Base-by-base conservation (phyloP, 2,113 vertebrate genomes). In the Ophthalmolycus amberensis region DNA sequence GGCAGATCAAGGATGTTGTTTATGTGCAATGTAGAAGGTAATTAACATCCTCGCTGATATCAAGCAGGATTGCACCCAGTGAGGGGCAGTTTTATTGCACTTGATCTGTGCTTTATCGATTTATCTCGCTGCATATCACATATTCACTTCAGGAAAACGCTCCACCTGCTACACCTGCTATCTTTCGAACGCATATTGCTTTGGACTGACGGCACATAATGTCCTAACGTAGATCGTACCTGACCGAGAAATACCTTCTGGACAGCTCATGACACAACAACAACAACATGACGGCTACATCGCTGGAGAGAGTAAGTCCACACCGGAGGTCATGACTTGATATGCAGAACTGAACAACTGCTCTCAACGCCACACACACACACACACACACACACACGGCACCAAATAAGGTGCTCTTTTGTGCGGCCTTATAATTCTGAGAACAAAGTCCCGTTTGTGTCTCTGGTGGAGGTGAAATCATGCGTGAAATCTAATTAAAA, bases 201-300 rank as follows among this genome's bases (percentile, higher is more conserved):
- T 25, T 46, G 5, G 18, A 16, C 65, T 29, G 65, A 15, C 40
- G 62, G 52, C 32, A 56, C 9, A 50, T 0, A 52, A 75, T 6
- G 6, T 46, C 34, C 40, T 65, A 15, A 37, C 66, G 44, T 34
- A 32, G 63, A 87, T 76, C 32, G 73, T 32, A 38, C 68, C 71
- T 29, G 42, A 48, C 8, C 1, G 38, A 40, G 38, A 40, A 9
- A 40, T 40, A 40, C 38, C 2, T 40, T 40, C 8, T 2, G 37
- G 8, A 10, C 25, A 65, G 44, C 7, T 34, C 29, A 25, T 52
- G 32, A 52, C 20, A 59, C 18, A 54, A 70, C 50, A 34, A 9
- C 3, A 52, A 70, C 65, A 75, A 12, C 29, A 34, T 11, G 29
- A 44, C 9, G 11, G 60, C 10, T 48, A 29, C 48, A 56, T 66